These are phyloP conservation scores for Menidia beryllina DNA, from an alignment of 2,113 vertebrate species.

Conservation along the genomic window DNA sequence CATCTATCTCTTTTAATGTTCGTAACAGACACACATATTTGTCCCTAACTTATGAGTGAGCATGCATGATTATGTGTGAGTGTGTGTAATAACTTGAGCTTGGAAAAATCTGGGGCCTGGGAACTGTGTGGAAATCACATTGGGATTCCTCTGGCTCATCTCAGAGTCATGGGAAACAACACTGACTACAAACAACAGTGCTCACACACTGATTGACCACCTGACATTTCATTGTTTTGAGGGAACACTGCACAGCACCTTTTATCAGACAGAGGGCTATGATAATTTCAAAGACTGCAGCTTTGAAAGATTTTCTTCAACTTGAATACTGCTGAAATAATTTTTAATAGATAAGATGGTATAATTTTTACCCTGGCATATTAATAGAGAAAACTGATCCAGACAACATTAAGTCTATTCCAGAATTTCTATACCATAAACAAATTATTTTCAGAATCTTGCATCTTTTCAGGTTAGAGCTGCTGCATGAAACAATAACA, in stretches of 20 bases:
- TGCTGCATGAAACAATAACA: too few relatives aligned
- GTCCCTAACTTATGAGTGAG: conserved; percentile 18
- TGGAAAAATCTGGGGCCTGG: conserved; percentile 67
- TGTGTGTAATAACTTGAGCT: conserved; percentile 48
- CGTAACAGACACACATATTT: conserved; percentile 24
- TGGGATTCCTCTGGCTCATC: conserved; percentile 60
- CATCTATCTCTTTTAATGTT: conserved; percentile 59
- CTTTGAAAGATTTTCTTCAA: neutral
- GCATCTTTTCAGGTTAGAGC: too few relatives aligned
- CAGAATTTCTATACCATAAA: too few relatives aligned
- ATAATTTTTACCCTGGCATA: neutral
- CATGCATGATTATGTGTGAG: conserved; percentile 18
- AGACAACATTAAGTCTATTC: neutral
- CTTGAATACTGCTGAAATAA: neutral
- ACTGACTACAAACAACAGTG: conserved; percentile 57
- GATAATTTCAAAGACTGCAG: neutral
- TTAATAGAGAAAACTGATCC: neutral
- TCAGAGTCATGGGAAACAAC: conserved; percentile 74
- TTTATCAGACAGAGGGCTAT: neutral
- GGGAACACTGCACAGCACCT: neutral
- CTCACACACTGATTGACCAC: conserved; percentile 5
- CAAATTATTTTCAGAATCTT: too few relatives aligned
- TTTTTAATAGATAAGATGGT: neutral
- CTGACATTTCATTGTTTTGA: conserved; percentile 11
- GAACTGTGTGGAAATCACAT: conserved; percentile 70